phyloP scores from a whole-genome alignment of 2,113 vertebrate species.

The Glaucomys volans region DNA sequence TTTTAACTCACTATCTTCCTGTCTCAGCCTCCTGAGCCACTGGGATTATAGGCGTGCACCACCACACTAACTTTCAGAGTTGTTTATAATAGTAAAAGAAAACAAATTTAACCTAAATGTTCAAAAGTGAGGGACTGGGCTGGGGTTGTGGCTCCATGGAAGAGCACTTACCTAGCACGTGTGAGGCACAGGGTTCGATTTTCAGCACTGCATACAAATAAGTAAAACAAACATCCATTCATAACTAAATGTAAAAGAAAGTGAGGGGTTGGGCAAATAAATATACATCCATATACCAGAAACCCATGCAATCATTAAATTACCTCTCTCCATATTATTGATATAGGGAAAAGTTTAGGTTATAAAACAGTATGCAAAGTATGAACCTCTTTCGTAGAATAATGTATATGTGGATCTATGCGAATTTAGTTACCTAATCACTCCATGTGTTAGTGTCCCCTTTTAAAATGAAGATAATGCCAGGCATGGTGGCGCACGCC shows the following conservation, averaged over 20 bases:
- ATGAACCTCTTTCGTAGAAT: neutral
- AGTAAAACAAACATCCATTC: no score
- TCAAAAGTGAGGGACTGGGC: neutral
- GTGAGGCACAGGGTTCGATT: no score
- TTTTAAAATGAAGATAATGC: neutral
- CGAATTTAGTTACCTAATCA: slow-evolving; percentile 35
- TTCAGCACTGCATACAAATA: no score
- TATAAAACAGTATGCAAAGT: slow-evolving; percentile 27
- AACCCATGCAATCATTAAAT: slow-evolving; percentile 3
- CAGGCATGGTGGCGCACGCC: no score
- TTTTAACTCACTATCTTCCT: no score
- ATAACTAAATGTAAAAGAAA: neutral
- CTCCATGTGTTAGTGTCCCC: neutral
- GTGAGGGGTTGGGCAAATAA: neutral
- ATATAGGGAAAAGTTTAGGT: neutral
- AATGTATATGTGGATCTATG: neutral
- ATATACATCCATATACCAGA: neutral
- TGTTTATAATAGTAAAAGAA: slow-evolving; percentile 34
- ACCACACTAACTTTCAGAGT: neutral
- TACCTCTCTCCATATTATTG: neutral
- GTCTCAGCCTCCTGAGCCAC: no score
- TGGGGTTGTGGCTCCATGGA: no score
- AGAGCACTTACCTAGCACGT: no score
- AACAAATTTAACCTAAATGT: neutral
- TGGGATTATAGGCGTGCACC: no score